phyloP scores from a whole-genome alignment of 2,113 vertebrate genomes.

The Procavia capensis region DNA sequence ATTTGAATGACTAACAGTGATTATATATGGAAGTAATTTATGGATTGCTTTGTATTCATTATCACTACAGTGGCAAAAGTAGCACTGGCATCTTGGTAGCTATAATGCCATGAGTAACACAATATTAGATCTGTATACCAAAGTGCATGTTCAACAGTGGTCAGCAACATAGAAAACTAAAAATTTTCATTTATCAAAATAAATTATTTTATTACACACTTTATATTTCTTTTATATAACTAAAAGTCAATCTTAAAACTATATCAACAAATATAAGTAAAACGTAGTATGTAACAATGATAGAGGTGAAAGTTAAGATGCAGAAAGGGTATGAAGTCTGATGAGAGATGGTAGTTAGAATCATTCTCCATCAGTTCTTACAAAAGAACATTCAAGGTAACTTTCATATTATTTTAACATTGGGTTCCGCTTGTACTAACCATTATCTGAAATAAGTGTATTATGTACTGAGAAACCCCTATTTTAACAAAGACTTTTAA shows the following conservation, averaged over 20 bases:
- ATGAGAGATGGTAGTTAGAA: not conserved
- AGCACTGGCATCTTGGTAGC: not conserved
- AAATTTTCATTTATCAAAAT: slow-evolving; percentile 15
- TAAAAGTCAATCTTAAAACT: not conserved
- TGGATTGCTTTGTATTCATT: slow-evolving; percentile 20
- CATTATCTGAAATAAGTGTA: not conserved
- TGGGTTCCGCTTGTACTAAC: not conserved
- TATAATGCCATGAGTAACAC: slow-evolving; percentile 6
- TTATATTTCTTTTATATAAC: not conserved
- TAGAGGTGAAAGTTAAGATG: not conserved
- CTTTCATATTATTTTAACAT: not conserved
- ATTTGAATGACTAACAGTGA: slow-evolving; percentile 43
- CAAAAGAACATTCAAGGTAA: not conserved
- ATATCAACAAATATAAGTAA: slow-evolving; percentile 22
- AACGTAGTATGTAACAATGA: not conserved
- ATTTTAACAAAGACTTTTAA: not conserved
- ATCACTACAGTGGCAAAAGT: not conserved
- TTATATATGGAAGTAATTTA: not conserved
- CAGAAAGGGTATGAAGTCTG: not conserved
- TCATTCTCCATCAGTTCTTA: not conserved
- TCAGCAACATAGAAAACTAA: not conserved
- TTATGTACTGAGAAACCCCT: not conserved
- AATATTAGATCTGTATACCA: not conserved
- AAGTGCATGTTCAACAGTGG: not conserved
- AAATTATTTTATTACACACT: not conserved